Conservation (phyloP, 2,797 vertebrate genomes). For the Heliangelus exortis region DNA sequence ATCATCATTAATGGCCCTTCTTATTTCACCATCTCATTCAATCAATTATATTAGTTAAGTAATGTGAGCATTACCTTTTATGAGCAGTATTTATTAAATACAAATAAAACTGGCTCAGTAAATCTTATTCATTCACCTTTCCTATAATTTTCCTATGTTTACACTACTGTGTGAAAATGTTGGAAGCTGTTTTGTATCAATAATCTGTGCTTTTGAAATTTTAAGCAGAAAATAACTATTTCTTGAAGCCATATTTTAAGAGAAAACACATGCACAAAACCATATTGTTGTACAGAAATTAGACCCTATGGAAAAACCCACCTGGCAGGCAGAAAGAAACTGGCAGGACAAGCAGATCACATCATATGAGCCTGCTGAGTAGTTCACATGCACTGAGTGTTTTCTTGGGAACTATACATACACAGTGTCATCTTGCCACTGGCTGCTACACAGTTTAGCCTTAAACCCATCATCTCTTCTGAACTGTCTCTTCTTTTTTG, state of each 20-base stretch:
- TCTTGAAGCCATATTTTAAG: not conserved
- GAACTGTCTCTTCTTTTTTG: not conserved
- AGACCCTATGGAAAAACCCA: not conserved
- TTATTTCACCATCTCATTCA: slow-evolving; percentile 34
- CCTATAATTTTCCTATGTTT: not conserved
- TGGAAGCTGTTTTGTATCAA: slow-evolving; percentile 11
- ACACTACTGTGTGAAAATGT: not conserved
- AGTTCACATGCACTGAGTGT: not conserved
- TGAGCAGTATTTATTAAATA: slow-evolving; percentile 38
- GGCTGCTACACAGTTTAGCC: not conserved
- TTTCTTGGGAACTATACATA: not conserved
- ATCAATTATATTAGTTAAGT: slow-evolving; percentile 24
- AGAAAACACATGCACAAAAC: not conserved
- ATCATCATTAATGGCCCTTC: not conserved
- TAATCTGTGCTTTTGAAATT: slow-evolving; percentile 10
- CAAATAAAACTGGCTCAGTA: slow-evolving; percentile 19
- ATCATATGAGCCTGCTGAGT: not conserved
- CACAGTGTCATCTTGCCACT: not conserved
- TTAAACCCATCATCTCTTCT: not conserved
- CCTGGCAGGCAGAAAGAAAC: slow-evolving; percentile 11
- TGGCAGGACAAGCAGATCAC: not conserved
- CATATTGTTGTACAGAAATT: not conserved
- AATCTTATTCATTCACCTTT: slow-evolving; percentile 12
- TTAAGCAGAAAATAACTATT: slow-evolving; percentile 11
- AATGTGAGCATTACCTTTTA: slow-evolving; percentile 42